Percentiles rank a stretch among this genome's conserved stretches.
These are phyloP conservation scores for Alethe diademata DNA, from an alignment of 2,113 vertebrate species.

Conservation along the genomic window DNA sequence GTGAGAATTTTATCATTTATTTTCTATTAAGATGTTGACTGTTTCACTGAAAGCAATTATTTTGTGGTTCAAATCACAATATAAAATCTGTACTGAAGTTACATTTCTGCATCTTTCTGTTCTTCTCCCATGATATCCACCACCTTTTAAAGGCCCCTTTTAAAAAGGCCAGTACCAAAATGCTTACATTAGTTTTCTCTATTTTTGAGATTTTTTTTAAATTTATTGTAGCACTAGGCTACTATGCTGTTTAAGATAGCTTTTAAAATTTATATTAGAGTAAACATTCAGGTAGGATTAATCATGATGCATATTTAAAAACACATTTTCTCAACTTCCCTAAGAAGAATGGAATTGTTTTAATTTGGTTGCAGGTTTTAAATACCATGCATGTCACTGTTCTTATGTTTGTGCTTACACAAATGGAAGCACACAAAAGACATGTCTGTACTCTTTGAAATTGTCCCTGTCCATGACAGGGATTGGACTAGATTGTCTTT, in stretches of 20 bases:
- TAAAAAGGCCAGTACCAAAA: background rate
- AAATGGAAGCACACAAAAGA: background rate
- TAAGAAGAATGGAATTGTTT: background rate
- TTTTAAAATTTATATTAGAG: background rate
- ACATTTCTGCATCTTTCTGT: background rate
- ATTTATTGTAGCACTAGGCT: background rate
- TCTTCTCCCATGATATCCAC: background rate
- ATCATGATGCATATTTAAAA: background rate
- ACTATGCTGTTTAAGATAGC: background rate
- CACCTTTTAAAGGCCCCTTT: background rate
- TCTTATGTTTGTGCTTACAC: background rate
- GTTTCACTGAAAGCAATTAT: background rate
- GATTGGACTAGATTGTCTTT: background rate
- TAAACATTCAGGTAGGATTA: background rate
- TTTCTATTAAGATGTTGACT: slow-evolving; percentile 49
- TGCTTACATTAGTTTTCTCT: background rate
- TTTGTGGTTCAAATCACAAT: background rate
- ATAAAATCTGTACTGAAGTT: background rate
- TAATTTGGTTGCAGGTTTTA: background rate
- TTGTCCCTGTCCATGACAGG: background rate
- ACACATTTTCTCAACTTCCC: background rate
- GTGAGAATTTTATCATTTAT: slow-evolving; percentile 27
- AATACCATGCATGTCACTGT: background rate
- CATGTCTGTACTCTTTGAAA: background rate
- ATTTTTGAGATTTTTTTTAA: background rate